These are phyloP conservation scores for Parapsyche elsis DNA, from an alignment of 1,140 invertebrate genomes.

Conservation along the genomic window DNA sequence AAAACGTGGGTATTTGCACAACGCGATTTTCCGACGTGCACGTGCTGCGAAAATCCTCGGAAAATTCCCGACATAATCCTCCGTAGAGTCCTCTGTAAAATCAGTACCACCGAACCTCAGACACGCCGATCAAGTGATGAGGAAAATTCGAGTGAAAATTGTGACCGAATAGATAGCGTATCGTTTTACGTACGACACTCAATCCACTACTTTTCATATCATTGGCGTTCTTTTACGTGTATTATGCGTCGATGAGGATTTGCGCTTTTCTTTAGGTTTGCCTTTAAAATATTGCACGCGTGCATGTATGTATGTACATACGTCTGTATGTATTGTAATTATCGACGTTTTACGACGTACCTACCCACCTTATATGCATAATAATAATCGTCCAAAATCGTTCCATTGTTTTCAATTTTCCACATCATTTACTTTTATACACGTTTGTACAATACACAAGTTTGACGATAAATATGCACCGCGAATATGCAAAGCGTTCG, in stretches of 20 bases:
- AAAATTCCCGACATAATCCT: too few relatives aligned
- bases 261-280: too few relatives aligned
- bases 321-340: not conserved
- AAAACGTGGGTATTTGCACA: not conserved
- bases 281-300: not conserved
- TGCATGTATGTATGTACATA: not conserved
- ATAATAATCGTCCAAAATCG: not conserved
- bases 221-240: too few relatives aligned
- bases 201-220: too few relatives aligned
- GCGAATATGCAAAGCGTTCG: not conserved
- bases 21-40: not conserved
- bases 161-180: too few relatives aligned
- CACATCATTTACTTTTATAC: conserved; percentile 13
- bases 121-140: too few relatives aligned
- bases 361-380: not conserved
- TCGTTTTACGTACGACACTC: too few relatives aligned
- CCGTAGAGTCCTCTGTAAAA: too few relatives aligned
- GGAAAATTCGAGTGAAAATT: too few relatives aligned
- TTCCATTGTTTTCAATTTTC: conserved; percentile 9
- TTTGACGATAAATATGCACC: conserved; percentile 7
- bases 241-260: too few relatives aligned
- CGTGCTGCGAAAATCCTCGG: not conserved
- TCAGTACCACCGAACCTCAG: too few relatives aligned
- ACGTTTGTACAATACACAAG: too few relatives aligned
- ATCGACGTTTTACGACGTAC: conserved; percentile 19